Percentiles rank a stretch among this genome's conserved stretches.
These are phyloP conservation scores for Origma solitaria DNA, from an alignment of 2,113 vertebrate species.

Conservation along the genomic window DNA sequence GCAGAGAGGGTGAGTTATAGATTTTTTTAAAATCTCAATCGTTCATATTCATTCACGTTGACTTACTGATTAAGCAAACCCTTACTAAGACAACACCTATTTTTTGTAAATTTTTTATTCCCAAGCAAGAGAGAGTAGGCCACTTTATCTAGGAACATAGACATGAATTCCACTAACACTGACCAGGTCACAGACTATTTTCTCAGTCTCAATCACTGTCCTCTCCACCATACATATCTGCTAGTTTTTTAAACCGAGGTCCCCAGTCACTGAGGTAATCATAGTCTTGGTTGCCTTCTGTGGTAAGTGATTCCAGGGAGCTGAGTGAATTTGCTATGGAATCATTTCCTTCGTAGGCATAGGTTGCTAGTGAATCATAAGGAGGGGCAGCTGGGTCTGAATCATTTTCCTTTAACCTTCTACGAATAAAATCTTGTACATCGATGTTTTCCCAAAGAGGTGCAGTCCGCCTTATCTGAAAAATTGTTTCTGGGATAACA, in stretches of 20 bases:
- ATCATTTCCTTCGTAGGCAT: constrained; percentile 77
- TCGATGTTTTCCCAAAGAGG: constrained; percentile 79
- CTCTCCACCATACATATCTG: constrained; percentile 79
- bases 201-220: constrained; percentile 75
- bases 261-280: constrained; percentile 81
- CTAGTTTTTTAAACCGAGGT: constrained; percentile 77
- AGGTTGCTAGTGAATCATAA: constrained; percentile 80
- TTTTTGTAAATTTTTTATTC: constrained; percentile 40
- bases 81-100: constrained; percentile 74
- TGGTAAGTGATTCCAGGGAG: constrained; percentile 74
- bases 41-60: constrained; percentile 61
- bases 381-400: constrained; percentile 76
- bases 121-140: constrained; percentile 49
- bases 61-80: constrained; percentile 69
- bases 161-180: constrained; percentile 38
- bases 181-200: constrained; percentile 15
- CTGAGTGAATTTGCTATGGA: constrained; percentile 79
- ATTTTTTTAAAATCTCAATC: not conserved
- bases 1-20: constrained; percentile 47
- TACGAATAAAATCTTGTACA: constrained; percentile 78
- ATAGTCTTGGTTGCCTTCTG: constrained; percentile 75
- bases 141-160: constrained; percentile 58
- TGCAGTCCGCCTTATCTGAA: constrained; percentile 71
- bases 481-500: constrained; percentile 78
- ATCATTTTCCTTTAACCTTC: constrained; percentile 78